Evolutionary conservation across 2,797 vertebrate species (phyloP), one percentile per base, ranked within the genome.

Genomic region (Cyclura pinguis): DNA sequence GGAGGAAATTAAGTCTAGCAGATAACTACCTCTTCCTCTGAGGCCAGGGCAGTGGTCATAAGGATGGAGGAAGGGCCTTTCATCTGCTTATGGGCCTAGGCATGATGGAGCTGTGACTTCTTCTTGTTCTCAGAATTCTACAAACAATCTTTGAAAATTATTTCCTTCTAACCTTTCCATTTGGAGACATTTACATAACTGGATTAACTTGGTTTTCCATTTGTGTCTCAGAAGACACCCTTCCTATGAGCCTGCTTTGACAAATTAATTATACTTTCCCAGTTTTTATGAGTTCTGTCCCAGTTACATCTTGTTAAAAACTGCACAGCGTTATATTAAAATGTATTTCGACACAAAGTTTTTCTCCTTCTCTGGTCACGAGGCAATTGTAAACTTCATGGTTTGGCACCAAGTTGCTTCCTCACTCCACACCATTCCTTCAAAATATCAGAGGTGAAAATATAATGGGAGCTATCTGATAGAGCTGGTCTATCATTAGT

Each of bases 171-270:
- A 88, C 88, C 80, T 88, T 86, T 94, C 74, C 32, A 50, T 88
- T 89, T 86, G 55, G 86, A 94, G 93, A 85, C 62, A 95, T 95
- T 94, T 96, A 93, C 93, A 90, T 94, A 96, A 95, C 93, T 95
- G 88, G 88, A 94, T 96, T 88, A 95, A 92, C 88, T 50, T 92
- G 91, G 77, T 90, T 76, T 95, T 35, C 90, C 94, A 85, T 88
- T 94, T 94, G 88, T 93, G 93, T 95, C 91, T 94, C 96, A 84
- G 90, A 96, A 95, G 92, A 93, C 85, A 95, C 85, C 1, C 0
- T 89, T 92, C 93, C 86, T 86, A 91, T 88, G 86, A 93, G 93
- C 92, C 89, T 94, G 92, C 92, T 95, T 95, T 94, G 76, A 90
- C 76, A 87, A 86, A 93, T 94, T 95, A 95, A 96, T 95, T 93